Evolutionary conservation across 2,797 vertebrate species (phyloP), one percentile per base, ranked within the genome.

Genomic region (Euthynnus affinis): DNA sequence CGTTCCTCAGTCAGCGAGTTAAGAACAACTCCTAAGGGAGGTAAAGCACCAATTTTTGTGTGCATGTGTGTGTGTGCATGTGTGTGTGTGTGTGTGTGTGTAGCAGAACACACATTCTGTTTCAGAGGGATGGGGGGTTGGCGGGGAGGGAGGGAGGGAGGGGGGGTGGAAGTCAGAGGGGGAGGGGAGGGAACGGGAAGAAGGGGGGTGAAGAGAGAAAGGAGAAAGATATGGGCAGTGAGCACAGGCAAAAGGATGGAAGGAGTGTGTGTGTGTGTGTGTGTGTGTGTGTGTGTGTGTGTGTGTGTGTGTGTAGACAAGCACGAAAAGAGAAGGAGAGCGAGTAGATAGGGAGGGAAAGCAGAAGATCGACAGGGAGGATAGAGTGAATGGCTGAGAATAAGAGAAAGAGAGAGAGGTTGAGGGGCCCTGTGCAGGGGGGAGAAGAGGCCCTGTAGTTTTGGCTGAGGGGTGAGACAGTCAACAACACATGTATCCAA

Each of bases 1-100:
- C 67, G 59, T 90, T 91, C 90, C 89, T 92, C 90, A 91, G 93
- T 93, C 93, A 94, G 93, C 91, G 91, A 93, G 93, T 93, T 93
- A 92, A 93, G 91, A 93, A 91, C 88, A 91, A 92, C 91, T 93
- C 92, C 90, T 90, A 78, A 74, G 93, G 92, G 93, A 93, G 90
- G 87, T 91, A 90, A 84, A 91, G 89, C 87, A 89, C 88, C 88
- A 88, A 77, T 86, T 73, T 89, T 69, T 83, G 22, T 80, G 60
- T 65, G 53, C n/a, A n/a, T 58, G 74, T 63, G 62, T 56, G 63
- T 40, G 32, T 80, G 66, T 78, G 66, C 51, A 42, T 65, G 46
- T 27, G 52, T 70, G 74, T 76, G 74, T 57, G 74, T 74, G 77
- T 74, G 70, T 66, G 76, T 68, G 76, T 51, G 77, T 32, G 76